Evolutionary conservation across 1,140 invertebrate species (phyloP).

Genomic region (Meloidogyne floridensis): DNA sequence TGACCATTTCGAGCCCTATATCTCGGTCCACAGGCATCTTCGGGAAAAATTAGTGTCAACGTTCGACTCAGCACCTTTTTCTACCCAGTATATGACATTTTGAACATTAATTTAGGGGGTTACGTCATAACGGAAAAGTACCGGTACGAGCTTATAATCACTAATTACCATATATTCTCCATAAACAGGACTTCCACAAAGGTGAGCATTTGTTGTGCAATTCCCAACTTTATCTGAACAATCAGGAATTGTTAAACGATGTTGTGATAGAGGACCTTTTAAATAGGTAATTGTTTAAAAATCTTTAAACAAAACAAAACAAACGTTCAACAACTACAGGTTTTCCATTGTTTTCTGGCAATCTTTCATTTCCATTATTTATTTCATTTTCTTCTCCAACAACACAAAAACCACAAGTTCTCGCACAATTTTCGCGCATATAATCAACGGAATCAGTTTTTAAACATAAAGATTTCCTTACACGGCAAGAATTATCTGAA

Average conservation of each 20-base stretch:
- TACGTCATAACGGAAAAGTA: no score
- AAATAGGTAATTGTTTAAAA: background rate
- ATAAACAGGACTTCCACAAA: slow-evolving; percentile 45
- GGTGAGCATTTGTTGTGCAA: slow-evolving; percentile 46
- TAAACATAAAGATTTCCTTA: slow-evolving; percentile 44
- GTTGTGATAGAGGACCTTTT: slow-evolving; percentile 32
- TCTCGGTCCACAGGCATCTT: no score
- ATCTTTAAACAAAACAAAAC: background rate
- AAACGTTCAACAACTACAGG: slow-evolving; percentile 33
- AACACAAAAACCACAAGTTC: slow-evolving; percentile 51
- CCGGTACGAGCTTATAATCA: background rate
- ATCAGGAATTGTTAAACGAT: slow-evolving; percentile 37
- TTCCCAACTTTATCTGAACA: slow-evolving; percentile 45
- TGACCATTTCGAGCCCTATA: no score
- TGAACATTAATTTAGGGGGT: no score
- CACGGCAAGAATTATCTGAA: slow-evolving; percentile 46
- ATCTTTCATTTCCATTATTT: background rate
- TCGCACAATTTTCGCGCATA: slow-evolving; percentile 52
- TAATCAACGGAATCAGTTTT: slow-evolving; percentile 42
- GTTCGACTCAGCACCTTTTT: no score
- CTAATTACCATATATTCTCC: slow-evolving; percentile 37
- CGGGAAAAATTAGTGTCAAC: no score
- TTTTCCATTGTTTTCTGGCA: background rate
- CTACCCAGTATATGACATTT: no score
- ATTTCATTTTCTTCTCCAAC: slow-evolving; percentile 30